Base-by-base conservation (phyloP, 2,113 vertebrate genomes). In the Poicephalus meyeri region DNA sequence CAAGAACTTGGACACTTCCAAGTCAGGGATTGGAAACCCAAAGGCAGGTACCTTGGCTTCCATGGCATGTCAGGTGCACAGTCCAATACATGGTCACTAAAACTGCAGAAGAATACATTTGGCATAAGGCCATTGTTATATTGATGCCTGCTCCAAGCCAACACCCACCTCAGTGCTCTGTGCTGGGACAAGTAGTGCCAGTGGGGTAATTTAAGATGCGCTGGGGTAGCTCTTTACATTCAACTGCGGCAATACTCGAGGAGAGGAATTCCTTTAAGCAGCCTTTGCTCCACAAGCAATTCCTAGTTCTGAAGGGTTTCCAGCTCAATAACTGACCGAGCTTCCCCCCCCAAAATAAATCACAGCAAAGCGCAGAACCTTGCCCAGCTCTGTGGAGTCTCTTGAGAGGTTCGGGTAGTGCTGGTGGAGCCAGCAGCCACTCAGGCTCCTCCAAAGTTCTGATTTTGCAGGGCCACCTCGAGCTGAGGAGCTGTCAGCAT, bases 401-500 rank as follows among this genome's bases (percentile, higher is more conserved):
- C 13, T 16, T 61, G 72, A 60, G 85, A 89, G 64, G 73, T 81
- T 91, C 13, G 61, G 68, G 72, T 26, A 52, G 53, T 12, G 41
- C 80, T 86, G 92, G 69, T 50, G 35, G 56, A 91, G 79, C 74
- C 93, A 91, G 87, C 68, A 95, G 53, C 88, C 79, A 88, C 31
- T 56, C 82, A 78, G 72, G 79, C 88, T 86, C 61, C 76, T 93
- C 94, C 81, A 78, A 78, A 70, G 60, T 80, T 91, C 88, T 80
- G 6, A 77, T 89, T 91, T 80, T 63, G 68, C 71, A 70, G 91
- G 89, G 94, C 64, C 58, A 33, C 91, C 94, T 94, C 74, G 33
- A 91, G 82, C 93, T 95, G 88, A 93, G 64, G 31, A 94, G 95
- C 95, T 97, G 91, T 93, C 91, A 95, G 93, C 88, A n/a, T n/a